Conservation (phyloP, 2,888 invertebrate species). For the Xylocampa areola region DNA sequence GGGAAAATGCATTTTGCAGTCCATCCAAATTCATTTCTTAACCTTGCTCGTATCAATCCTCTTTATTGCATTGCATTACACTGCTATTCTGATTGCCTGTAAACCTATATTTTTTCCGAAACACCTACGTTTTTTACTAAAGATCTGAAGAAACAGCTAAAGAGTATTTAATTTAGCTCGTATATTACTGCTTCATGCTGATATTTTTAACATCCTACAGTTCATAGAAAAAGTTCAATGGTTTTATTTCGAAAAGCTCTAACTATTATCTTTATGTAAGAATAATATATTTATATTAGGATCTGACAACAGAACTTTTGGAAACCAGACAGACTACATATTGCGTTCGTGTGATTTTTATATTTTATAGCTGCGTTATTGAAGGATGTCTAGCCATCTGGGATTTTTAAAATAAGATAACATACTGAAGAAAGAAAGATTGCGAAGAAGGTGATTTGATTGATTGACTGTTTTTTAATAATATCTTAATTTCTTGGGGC, state of each 20-base stretch:
- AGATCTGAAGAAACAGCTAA: conserved; percentile 23
- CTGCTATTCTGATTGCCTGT: too few relatives aligned
- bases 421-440: too few relatives aligned
- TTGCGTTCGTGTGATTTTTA: conserved; percentile 12
- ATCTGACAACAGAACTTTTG: conserved; percentile 13
- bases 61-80: too few relatives aligned
- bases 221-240: conserved; percentile 37
- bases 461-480: too few relatives aligned
- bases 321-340: conserved; percentile 10
- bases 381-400: conserved; percentile 32
- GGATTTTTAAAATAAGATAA: conserved; percentile 24
- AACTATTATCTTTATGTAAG: conserved; percentile 18
- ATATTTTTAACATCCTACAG: conserved; percentile 11
- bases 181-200: too few relatives aligned
- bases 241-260: conserved; percentile 24
- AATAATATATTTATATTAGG: conserved; percentile 27
- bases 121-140: not conserved
- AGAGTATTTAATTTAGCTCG: conserved; percentile 9
- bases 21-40: too few relatives aligned
- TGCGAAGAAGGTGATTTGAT: too few relatives aligned
- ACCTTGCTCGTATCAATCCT: too few relatives aligned
- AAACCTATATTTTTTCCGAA: too few relatives aligned
- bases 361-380: conserved; percentile 24
- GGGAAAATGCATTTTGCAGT: too few relatives aligned
- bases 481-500: too few relatives aligned